Base-by-base conservation (phyloP, 1,140 invertebrate genomes). In the Drosophila paulistorum region DNA sequence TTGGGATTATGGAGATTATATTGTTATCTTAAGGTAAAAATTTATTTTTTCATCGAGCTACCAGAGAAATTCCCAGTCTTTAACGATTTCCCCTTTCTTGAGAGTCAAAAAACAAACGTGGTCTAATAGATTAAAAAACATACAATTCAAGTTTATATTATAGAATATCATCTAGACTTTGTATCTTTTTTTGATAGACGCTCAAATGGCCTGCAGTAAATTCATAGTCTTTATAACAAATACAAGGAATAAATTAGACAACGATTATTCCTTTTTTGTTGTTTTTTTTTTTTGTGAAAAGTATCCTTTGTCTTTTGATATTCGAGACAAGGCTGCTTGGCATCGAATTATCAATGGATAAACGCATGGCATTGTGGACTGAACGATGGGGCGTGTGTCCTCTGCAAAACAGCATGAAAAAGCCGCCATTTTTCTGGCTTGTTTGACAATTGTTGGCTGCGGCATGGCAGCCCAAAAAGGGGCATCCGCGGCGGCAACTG, bases 341-440 rank as follows among this genome's bases (percentile, higher is more conserved):
- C 57, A 59, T 59, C 9, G 35, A 59, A 64, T 54, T 54, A 51
- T 69, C 60, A 65, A 41, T 60, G 55, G 57, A 26, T 26, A 55
- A 57, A 62, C 67, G 45, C 61, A 73, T 51, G 6, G 65, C 65
- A 58, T 45, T 23, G 48, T 14, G 17, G 30, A 11, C 35, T 0
- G 35, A 1, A 11, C 0, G 11, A 13, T 4, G 37, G 11, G 11
- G 10, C 11, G 37, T 11, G 13, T 37, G 35, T 2, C 33, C 57
- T 17, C 63, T 67, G 64, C 45, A 51, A 51, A 51, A 51, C 73
- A 69, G 55, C 74, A 68, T 59, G 57, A 59, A 71, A 68, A 73
- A 78, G 74, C 71, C 79, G 71, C 79, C 65, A 87, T 87, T 85
- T 85, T 85, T 85, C 83, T 82, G 83, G 83, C 83, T 85, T 85